Base-by-base conservation (phyloP, 2,888 invertebrate species). In the Mimas tiliae region DNA sequence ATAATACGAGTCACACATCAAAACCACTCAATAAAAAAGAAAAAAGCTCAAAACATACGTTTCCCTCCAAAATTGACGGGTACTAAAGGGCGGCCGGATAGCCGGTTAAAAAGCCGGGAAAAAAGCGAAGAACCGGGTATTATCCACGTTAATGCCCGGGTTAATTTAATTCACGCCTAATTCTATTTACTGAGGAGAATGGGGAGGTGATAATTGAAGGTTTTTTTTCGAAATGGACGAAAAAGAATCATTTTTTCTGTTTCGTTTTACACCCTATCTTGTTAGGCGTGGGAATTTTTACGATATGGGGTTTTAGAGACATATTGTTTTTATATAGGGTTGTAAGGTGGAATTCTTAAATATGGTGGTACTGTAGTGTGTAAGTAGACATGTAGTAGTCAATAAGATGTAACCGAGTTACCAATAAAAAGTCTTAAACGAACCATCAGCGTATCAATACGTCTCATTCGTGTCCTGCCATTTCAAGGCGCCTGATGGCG, bases 121-220 rank as follows among this genome's bases (percentile, higher is more conserved):
- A 90, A 83, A 87, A 84, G 81, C 74, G 83, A 82, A 84, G 81
- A 86, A 85, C 82, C 85, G 82, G 83, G 88, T 85, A 93, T 93
- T 93, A 93, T 93, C 92, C 93, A 87, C 91, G 93, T 91, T 93
- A 93, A 93, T 93, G 88, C 92, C 84, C 84, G 80, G 87, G 88
- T 85, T 92, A 93, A 93, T 93, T 91, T 90, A 92, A 93, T 93
- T 93, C 90, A 77, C 89, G 89, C 90, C 87, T 93, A 93, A 93
- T 93, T 93, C 93, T 93, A 93, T 93, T 93, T 92, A 88, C 86
- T 76, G 88, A 90, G 90, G 75, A 89, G 89, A 91, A 90, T 86
- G 90, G 88, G 88, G 87, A 89, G 87, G 93, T 90, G 92, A 91
- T 93, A 93, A 93, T 91, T 93, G 88, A 86, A 83, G 83, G 87